phyloP scores from a whole-genome alignment of 2,113 vertebrate genomes.

The Sarotherodon lohbergeri region DNA sequence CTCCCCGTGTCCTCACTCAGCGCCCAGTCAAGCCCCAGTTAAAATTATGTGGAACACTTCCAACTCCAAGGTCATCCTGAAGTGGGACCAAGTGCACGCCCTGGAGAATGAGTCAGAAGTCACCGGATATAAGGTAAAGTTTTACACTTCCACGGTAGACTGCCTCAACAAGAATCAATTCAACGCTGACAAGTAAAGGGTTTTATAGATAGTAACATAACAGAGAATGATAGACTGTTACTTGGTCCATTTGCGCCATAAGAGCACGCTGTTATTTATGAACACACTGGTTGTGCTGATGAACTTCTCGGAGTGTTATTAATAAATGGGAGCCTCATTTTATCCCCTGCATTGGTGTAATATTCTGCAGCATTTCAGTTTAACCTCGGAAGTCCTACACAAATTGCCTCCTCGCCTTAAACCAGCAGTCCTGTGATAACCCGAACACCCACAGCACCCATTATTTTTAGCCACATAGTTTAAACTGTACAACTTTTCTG shows the following conservation, averaged over 20 bases:
- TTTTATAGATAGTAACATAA: not conserved
- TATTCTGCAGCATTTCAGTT: not conserved
- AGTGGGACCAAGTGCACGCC: conserved; percentile 94
- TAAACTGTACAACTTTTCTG: not conserved
- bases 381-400: not conserved
- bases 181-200: not conserved
- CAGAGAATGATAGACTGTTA: not conserved
- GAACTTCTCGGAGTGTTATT: not conserved
- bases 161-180: not conserved
- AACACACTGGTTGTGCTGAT: not conserved
- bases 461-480: not conserved
- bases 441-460: not conserved
- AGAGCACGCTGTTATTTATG: not conserved
- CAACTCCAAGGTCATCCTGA: conserved; percentile 92
- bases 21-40: conserved; percentile 88
- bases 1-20: conserved; percentile 54
- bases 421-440: not conserved
- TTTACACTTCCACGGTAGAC: not conserved
- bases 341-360: not conserved
- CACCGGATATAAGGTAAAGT: conserved; percentile 90
- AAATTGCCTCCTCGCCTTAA: not conserved
- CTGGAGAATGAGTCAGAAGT: conserved; percentile 97
- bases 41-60: conserved; percentile 95
- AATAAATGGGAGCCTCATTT: not conserved
- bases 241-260: not conserved